These are phyloP conservation scores for Atopsyche davidsoni DNA, from an alignment of 1,140 invertebrate genomes.

Conservation along the genomic window DNA sequence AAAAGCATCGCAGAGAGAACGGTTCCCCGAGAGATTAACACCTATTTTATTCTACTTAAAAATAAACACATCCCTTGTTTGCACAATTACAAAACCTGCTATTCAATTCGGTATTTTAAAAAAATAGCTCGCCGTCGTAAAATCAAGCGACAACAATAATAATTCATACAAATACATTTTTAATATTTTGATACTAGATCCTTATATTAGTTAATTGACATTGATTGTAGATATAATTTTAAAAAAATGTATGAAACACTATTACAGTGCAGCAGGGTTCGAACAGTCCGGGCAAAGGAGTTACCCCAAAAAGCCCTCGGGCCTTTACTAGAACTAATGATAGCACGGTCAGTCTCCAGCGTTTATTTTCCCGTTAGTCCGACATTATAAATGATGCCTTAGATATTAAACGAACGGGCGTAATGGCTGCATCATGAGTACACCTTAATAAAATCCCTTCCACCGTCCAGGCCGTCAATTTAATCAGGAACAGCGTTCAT, in stretches of 20 bases:
- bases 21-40: background rate
- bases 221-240: background rate
- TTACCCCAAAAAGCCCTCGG: slow-evolving; percentile 4
- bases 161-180: too few species aligned
- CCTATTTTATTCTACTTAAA: too few species aligned
- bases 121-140: too few species aligned
- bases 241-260: background rate
- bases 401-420: background rate
- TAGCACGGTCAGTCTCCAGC: slow-evolving; percentile 24
- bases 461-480: too few species aligned
- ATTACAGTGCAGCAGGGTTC: background rate
- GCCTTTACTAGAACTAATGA: slow-evolving; percentile 28
- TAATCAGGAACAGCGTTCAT: too few species aligned
- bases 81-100: too few species aligned
- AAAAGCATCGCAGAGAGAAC: slow-evolving; percentile 8
- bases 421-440: background rate
- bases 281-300: slow-evolving; percentile 6
- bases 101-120: too few species aligned
- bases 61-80: too few species aligned
- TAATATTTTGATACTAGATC: too few species aligned
- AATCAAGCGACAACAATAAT: too few species aligned
- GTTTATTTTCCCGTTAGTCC: slow-evolving; percentile 9
- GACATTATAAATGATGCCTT: slow-evolving; percentile 26
- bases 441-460: background rate
- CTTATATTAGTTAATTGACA: too few species aligned